Evolutionary conservation across 2,113 vertebrate genomes (phyloP).

Genomic region (Pituophis catenifer): DNA sequence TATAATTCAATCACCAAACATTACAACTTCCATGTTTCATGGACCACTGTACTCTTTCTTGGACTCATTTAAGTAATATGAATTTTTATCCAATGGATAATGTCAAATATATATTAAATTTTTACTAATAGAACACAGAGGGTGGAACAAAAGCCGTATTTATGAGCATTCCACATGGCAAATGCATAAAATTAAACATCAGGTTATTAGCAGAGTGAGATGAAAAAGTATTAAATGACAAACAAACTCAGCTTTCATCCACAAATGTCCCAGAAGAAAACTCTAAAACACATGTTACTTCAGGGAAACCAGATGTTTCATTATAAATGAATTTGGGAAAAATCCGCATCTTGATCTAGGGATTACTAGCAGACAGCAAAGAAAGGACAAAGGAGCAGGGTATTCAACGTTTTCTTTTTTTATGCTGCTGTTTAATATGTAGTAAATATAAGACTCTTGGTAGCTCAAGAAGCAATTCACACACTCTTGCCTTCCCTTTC

Average conservation of each 20-base stretch:
- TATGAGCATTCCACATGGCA: neutral
- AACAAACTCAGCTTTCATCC: neutral
- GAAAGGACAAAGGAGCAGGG: neutral
- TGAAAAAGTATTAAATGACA: neutral
- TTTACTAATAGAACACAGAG: neutral
- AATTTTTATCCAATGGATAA: neutral
- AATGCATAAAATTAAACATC: neutral
- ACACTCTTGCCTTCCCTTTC: neutral
- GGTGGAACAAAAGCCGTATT: neutral
- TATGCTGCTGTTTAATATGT: slow-evolving; percentile 1
- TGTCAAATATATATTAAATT: neutral
- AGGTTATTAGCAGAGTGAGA: neutral
- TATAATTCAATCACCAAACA: no score
- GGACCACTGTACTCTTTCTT: neutral
- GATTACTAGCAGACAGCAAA: neutral
- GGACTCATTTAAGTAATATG: neutral
- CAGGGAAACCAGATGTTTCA: slow-evolving; percentile 18
- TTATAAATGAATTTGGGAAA: neutral
- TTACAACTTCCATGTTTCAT: no score
- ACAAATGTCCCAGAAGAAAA: neutral
- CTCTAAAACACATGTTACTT: neutral
- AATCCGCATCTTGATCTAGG: slow-evolving; percentile 1
- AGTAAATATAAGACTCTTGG: slow-evolving; percentile 14
- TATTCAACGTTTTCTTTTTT: slow-evolving; percentile 3
- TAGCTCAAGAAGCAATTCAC: neutral